Base-by-base conservation (phyloP, 2,888 invertebrate species). In the Philereme vetulata region DNA sequence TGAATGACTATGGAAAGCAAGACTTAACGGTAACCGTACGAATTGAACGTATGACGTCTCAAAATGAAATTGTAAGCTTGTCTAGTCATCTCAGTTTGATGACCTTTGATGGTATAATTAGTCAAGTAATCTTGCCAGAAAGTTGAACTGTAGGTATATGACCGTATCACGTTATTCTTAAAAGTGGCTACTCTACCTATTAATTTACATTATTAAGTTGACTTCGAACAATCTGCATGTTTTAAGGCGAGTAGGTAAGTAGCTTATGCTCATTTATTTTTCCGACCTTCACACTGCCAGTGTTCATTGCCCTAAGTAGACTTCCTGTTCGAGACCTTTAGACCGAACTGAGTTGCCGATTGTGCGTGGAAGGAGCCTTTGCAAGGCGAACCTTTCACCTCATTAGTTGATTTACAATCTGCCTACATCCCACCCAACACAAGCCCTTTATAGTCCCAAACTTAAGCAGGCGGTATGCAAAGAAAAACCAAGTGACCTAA, bases 1-100 rank as follows among this genome's bases (percentile, higher is more conserved):
- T 86, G 88, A 89, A 88, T 86, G 85, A 83, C 82, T 88, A 86
- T 86, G 84, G 85, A 86, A 86, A 88, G 82, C 81, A 76, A 72
- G 67, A 70, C 71, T 77, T 81, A 84, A 84, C 84, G 82, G 82
- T 80, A 75, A 77, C 72, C 65, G 63, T 63, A 78, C 73, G 75
- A 75, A 75, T 75, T 73, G 73, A 74, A 74, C 74, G 71, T 77
- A 70, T 75, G 72, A 72, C 69, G 80, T 62, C 48, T 35, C 65
- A 61, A 63, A 62, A 70, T 68, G 67, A 58, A 58, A 62, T 67
- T 71, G 63, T 65, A 62, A 60, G 60, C 60, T 57, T 48, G 57
- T 66, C 59, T 66, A 57, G 56, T 58, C 65, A 60, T 55, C 55
- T 46, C 50, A 48, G 52, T 58, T 59, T 60, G 47, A 59, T 62